Conservation (phyloP, 2,888 invertebrate genomes). For the Lacanobia wlatinum region DNA sequence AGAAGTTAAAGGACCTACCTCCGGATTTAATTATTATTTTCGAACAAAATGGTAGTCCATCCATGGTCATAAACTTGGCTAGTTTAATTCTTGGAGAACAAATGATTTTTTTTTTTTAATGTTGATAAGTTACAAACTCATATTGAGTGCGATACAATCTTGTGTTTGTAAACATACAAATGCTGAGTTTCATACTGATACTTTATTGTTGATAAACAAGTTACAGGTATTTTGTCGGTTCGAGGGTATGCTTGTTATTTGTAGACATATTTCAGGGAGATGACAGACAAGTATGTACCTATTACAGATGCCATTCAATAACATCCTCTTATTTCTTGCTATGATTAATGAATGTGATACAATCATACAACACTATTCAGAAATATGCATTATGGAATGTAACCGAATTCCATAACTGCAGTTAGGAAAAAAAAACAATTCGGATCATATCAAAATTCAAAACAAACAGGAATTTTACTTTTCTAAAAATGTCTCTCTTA, state of each 20-base stretch:
- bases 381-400: not conserved
- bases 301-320: slow-evolving; percentile 2
- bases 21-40: not conserved
- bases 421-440: no score
- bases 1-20: no score
- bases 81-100: not conserved
- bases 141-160: not conserved
- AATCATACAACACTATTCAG: not conserved
- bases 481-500: slow-evolving; percentile 2
- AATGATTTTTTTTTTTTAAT: not conserved
- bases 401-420: not conserved
- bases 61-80: no score
- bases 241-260: not conserved
- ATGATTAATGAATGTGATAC: not conserved
- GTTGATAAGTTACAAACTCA: no score
- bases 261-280: not conserved
- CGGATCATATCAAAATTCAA: not conserved
- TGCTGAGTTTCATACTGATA: not conserved
- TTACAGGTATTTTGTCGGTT: not conserved
- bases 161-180: slow-evolving; percentile 3
- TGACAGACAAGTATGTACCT: not conserved
- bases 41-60: not conserved
- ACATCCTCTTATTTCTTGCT: slow-evolving; percentile 1
- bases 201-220: not conserved
- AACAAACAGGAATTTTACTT: not conserved